Base-by-base conservation (phyloP, 2,797 vertebrate species). In the Chlorospingus semifuscus region DNA sequence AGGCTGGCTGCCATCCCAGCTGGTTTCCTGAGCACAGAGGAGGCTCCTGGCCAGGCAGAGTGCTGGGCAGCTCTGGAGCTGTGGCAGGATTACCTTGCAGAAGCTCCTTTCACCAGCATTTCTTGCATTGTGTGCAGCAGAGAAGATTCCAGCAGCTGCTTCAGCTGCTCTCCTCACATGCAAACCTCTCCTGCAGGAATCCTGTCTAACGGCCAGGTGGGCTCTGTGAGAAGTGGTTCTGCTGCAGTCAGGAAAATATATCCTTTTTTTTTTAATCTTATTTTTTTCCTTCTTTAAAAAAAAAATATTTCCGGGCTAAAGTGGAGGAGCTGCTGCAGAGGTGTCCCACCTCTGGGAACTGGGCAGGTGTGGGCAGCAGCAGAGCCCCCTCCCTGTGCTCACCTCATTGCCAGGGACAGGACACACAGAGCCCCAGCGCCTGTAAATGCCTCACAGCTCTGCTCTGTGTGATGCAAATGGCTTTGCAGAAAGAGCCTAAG, bases 31-130 rank as follows among this genome's bases (percentile, higher is more conserved):
- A 79, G 71, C 46, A 57, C 86, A 85, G 26, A 39, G 55, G 65
- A 41, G 86, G 66, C 57, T 97, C 56, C 69, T 95, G 96, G 94
- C 86, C 94, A 83, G 64, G 72, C 82, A 90, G 52, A 6, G 90
- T 92, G 53, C 53, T 95, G 81, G 93, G 32, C 78, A 29, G 26
- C 11, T 2, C 86, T 41, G 36, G 79, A 92, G 70, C 57, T 63
- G 66, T 89, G 95, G 68, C 86, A 90, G 92, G 72, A 50, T 83
- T 83, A 42, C 65, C 55, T 85, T 61, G 30, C 65, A 81, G 69
- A 65, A 87, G 61, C 57, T 63, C 50, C 72, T 14, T 90, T 70
- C 77, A 41, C 50, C 72, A 86, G 85, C 72, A 6, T 60, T 84
- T n/a, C 27, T 84, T 70, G 22, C 83, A 29, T 15, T 37, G 77